Base-by-base conservation (phyloP, 2,888 invertebrate genomes). In the Leucophenga maculata region DNA sequence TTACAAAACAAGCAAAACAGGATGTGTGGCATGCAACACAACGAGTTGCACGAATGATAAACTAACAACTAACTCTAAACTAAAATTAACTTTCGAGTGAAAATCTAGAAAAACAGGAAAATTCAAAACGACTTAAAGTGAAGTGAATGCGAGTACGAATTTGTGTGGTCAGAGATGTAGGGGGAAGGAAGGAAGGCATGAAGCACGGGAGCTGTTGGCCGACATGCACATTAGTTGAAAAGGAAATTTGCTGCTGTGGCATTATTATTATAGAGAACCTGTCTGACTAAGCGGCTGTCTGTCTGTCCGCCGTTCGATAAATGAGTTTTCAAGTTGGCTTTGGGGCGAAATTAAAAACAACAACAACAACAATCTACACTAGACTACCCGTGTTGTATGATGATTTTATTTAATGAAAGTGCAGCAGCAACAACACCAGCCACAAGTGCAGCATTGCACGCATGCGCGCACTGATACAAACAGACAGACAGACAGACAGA, bases 321-420 rank as follows among this genome's bases (percentile, higher is more conserved):
- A 50, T 50, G 44, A 60, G 39, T 60, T 14, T 18, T 39, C 39
- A 39, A 39, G 39, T 22, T 11, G 44, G 13, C 44, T 22, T 48
- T 22, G 62, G 6, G 46, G 46, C 62, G 22, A 46, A 64, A 46
- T 46, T 64, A 32, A 32, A n/a, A 14, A 26, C 6, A 55, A 16
- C 55, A 55, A 55, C 16, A 59, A 8, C 32, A 26, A 59, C n/a
- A 26, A 32, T 3, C n/a, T n/a, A 18, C 16, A n/a, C 16, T 50
- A 50, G 18, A 50, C 50, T 18, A 50, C n/a, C 31, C 46, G 59
- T 16, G 44, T 39, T 60, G n/a, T 16, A 20, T 65, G 65, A 20
- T 65, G 65, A 11, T 39, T 66, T 32, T 59, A 22, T 22, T 20
- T 65, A 65, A 65, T 52, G 50, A 64, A 64, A 64, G 62, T 64